Conservation (phyloP, 2,113 vertebrate genomes). For the Cariama cristata region DNA sequence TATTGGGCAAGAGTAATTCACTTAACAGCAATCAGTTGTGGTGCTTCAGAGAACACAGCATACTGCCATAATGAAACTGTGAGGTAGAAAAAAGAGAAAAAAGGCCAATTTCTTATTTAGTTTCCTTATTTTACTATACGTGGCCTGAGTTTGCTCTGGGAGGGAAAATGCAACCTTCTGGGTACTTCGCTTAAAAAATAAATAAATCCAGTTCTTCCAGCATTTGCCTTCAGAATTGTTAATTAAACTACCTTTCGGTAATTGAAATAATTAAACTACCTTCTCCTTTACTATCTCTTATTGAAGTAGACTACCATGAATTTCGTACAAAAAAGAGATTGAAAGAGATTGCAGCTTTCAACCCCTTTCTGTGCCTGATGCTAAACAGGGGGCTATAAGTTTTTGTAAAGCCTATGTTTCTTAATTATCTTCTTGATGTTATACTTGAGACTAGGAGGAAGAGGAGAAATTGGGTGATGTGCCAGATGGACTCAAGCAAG, state of each 20-base stretch:
- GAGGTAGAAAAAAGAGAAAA: neutral
- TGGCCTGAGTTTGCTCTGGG: neutral
- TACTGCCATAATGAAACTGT: neutral
- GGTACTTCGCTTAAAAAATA: neutral
- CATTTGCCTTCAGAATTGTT: neutral
- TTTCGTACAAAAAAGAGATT: neutral
- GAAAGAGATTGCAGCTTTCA: neutral
- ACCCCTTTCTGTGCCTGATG: neutral
- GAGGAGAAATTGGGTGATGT: neutral
- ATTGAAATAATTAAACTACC: neutral
- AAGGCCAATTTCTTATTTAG: neutral
- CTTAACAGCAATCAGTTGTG: neutral
- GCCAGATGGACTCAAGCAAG: neutral
- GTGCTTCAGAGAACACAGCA: neutral
- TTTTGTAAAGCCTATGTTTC: neutral
- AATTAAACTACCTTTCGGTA: neutral
- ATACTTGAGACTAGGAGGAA: neutral
- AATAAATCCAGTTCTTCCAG: neutral
- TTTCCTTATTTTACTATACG: slow-evolving; percentile 2
- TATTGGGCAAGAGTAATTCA: slow-evolving; percentile 4
- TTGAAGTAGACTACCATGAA: neutral
- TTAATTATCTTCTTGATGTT: neutral
- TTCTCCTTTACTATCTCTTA: neutral
- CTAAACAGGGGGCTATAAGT: neutral
- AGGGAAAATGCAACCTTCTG: neutral